Evolutionary conservation across 53 echinoderm and acorn worm genomes (phyloP).

Genomic region (Actinopyga echinites): DNA sequence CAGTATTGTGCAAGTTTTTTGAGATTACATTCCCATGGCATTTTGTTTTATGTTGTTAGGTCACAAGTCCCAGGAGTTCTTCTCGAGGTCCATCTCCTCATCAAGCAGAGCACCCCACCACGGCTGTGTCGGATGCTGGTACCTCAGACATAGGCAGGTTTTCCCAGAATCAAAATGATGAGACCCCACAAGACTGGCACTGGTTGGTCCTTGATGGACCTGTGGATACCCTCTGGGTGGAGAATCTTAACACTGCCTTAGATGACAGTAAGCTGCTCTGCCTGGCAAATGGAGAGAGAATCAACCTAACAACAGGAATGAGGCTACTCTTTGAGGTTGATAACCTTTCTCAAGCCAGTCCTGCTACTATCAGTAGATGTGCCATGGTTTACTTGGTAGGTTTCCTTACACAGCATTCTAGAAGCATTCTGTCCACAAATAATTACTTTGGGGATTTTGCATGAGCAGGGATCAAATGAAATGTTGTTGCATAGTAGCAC

Average conservation of each 20-base stretch:
- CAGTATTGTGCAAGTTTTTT: no score
- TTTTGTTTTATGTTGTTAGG: background rate
- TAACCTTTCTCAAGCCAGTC: slow-evolving; percentile 96
- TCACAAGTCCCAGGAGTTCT: slow-evolving; percentile 39
- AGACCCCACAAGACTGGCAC: slow-evolving; percentile 90
- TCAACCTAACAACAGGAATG: slow-evolving; percentile 84
- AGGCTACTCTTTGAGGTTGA: slow-evolving; percentile 97
- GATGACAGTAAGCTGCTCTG: slow-evolving; percentile 97
- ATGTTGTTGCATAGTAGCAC: no score
- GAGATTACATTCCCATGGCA: background rate
- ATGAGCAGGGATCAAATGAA: background rate
- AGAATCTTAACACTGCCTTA: slow-evolving; percentile 94
- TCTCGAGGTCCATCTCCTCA: slow-evolving; percentile 61
- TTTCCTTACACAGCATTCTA: background rate
- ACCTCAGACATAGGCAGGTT: slow-evolving; percentile 2
- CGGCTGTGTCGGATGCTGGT: background rate
- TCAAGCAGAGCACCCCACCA: slow-evolving; percentile 37
- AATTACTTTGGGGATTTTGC: background rate
- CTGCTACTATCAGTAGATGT: slow-evolving; percentile 98
- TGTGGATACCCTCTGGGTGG: slow-evolving; percentile 98
- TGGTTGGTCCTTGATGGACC: slow-evolving; percentile 97
- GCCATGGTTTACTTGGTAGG: slow-evolving; percentile 99
- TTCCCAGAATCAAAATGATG: slow-evolving; percentile 50
- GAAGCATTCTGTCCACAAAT: no score
- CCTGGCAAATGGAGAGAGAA: slow-evolving; percentile 94